A percentile compares a stretch with the other conserved stretches of the same genome.
phyloP scores from a whole-genome alignment of 2,113 vertebrate genomes.

The Sylvicapra grimmia region DNA sequence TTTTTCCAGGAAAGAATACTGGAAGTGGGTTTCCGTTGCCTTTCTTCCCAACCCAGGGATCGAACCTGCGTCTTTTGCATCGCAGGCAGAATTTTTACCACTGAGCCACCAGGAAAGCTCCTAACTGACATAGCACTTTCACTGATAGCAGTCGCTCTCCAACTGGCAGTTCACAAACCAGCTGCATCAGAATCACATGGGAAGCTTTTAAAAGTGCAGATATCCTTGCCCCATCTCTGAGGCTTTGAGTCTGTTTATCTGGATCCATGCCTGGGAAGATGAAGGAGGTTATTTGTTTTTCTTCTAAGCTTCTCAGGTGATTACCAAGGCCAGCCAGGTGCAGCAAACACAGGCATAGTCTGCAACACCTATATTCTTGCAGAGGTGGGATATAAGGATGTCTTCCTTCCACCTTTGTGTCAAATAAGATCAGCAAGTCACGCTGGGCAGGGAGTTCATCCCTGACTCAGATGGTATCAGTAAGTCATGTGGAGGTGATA shows the following conservation, averaged over 20 bases:
- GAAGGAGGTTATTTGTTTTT: neutral
- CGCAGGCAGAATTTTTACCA: neutral
- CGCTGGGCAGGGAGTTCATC: neutral
- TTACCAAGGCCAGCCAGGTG: neutral
- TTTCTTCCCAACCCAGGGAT: neutral
- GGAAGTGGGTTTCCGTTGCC: neutral
- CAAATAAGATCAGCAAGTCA: neutral
- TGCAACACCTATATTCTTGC: neutral
- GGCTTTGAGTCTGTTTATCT: neutral
- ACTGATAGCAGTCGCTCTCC: neutral
- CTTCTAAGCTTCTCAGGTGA: neutral
- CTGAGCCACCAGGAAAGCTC: neutral
- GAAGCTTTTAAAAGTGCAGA: neutral
- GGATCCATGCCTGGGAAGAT: neutral
- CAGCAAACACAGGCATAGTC: neutral
- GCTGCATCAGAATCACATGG: neutral
- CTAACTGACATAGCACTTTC: neutral
- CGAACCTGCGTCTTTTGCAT: fast-evolving
- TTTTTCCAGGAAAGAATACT: neutral
- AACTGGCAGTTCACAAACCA: neutral
- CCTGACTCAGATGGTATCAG: neutral
- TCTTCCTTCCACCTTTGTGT: neutral
- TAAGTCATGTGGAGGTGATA: neutral
- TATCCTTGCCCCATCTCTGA: neutral
- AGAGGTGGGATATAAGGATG: neutral